A percentile compares a stretch with the other conserved stretches of the same genome.
phyloP scores from a whole-genome alignment of 92 coral and sea anemone species.

The Parazoanthus atlanticus region DNA sequence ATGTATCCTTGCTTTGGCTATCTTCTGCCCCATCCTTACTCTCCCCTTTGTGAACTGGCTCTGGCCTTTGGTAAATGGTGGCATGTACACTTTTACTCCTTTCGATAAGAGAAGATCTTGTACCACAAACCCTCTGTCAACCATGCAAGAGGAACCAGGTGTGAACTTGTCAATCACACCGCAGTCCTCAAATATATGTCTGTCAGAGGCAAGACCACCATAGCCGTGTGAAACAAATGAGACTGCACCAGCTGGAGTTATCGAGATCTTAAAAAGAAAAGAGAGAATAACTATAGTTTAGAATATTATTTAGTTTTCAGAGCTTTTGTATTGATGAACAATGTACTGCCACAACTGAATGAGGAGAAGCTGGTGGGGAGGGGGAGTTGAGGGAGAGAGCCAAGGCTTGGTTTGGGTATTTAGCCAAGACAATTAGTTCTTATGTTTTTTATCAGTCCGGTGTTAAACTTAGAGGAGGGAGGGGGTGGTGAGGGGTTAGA shows the following conservation, averaged over 20 bases:
- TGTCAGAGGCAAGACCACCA: slow-evolving; percentile 52
- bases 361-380: too few relatives aligned
- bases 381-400: too few relatives aligned
- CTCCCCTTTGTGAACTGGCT: slow-evolving; percentile 40
- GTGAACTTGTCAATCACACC: slow-evolving; percentile 53
- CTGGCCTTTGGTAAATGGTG: slow-evolving; percentile 47
- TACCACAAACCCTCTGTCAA: slow-evolving; percentile 55
- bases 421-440: too few relatives aligned
- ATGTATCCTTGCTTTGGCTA: slow-evolving; percentile 42
- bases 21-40: slow-evolving; percentile 26
- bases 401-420: too few relatives aligned
- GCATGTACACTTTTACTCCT: slow-evolving; percentile 47
- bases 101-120: slow-evolving; percentile 51
- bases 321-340: too few relatives aligned
- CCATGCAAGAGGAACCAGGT: slow-evolving; percentile 38
- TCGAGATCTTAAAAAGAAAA: slow-evolving; percentile 18
- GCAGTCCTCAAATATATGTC: slow-evolving; percentile 47
- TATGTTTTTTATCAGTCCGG: too few relatives aligned
- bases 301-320: neutral
- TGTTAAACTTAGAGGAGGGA: too few relatives aligned
- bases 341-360: too few relatives aligned
- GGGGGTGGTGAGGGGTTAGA: too few relatives aligned
- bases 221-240: slow-evolving; percentile 55
- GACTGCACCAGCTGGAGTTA: slow-evolving; percentile 49
- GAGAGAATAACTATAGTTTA: neutral